Conservation (phyloP, 2,888 invertebrate genomes). For the Formica aserva region DNA sequence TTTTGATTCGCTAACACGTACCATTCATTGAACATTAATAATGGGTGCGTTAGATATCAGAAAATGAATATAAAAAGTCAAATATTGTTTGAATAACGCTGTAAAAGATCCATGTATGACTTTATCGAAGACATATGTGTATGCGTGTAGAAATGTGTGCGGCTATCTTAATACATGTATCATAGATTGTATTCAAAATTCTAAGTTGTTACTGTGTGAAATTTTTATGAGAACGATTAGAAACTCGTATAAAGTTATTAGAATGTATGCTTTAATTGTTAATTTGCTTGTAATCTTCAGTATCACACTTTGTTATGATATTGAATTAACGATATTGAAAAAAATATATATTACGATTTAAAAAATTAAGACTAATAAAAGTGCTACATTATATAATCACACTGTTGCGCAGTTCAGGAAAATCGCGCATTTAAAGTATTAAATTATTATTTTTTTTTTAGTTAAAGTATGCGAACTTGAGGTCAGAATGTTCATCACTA, state of each 20-base stretch:
- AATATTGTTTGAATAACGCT: conserved; percentile 34
- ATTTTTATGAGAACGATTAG: conserved; percentile 50
- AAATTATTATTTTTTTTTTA: not conserved
- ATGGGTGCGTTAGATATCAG: not conserved
- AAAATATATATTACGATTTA: not conserved
- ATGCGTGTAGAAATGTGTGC: conserved; percentile 17
- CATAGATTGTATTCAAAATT: conserved; percentile 53
- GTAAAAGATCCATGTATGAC: conserved; percentile 48
- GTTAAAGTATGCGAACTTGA: not conserved
- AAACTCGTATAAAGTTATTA: conserved; percentile 30
- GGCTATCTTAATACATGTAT: conserved; percentile 38
- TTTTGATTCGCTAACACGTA: conserved; percentile 27
- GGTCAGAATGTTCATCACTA: not conserved
- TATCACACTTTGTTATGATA: conserved; percentile 16
- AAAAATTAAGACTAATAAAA: conserved; percentile 6
- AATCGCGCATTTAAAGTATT: not conserved
- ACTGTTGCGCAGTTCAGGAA: not conserved
- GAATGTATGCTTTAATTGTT: conserved; percentile 28
- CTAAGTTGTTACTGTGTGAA: conserved; percentile 37
- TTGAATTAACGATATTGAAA: not conserved
- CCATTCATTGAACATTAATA: conserved; percentile 28
- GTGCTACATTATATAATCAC: not conserved
- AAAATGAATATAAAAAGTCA: not conserved
- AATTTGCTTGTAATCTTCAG: conserved; percentile 38
- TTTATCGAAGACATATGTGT: conserved; percentile 9